A percentile compares a stretch with the other conserved stretches of the same genome.
Conservation (phyloP, 2,113 vertebrate species). For the Oreochromis aureus region DNA sequence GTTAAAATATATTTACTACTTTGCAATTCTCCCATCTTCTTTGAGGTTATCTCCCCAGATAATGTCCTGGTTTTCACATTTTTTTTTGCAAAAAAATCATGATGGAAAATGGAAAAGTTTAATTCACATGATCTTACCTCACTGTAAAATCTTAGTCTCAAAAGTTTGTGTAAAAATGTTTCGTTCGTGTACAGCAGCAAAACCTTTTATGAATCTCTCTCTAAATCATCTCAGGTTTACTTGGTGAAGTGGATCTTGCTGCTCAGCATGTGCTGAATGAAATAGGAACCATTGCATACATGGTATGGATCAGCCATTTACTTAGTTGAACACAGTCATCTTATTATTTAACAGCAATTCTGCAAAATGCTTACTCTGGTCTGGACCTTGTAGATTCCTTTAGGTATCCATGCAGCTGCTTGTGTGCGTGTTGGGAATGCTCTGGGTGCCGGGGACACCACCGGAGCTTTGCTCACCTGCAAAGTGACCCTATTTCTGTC, state of each 20-base stretch:
- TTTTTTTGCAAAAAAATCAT: neutral
- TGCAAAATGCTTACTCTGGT: neutral
- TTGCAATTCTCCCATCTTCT: too few species aligned
- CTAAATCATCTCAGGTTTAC: slow-evolving; percentile 66
- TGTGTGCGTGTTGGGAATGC: slow-evolving; percentile 84
- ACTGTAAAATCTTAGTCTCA: neutral
- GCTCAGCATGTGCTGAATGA: slow-evolving; percentile 82
- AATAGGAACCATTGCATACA: slow-evolving; percentile 62
- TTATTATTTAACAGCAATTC: neutral
- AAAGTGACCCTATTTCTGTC: slow-evolving; percentile 72
- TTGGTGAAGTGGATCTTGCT: slow-evolving; percentile 81
- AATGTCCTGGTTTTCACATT: neutral
- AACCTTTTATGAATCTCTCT: neutral
- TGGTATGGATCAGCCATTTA: slow-evolving; percentile 23
- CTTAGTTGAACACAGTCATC: neutral
- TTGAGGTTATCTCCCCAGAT: too few species aligned
- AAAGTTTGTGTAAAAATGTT: neutral
- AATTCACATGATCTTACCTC: neutral
- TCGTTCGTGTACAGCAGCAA: neutral
- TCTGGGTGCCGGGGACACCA: slow-evolving; percentile 75
- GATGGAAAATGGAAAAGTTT: neutral
- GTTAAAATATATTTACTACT: neutral
- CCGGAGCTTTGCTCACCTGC: slow-evolving; percentile 73
- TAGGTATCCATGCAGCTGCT: slow-evolving; percentile 77
- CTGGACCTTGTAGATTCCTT: slow-evolving; percentile 72